These are phyloP conservation scores for Cynopterus sphinx DNA, from an alignment of 2,797 vertebrate species.

Conservation along the genomic window DNA sequence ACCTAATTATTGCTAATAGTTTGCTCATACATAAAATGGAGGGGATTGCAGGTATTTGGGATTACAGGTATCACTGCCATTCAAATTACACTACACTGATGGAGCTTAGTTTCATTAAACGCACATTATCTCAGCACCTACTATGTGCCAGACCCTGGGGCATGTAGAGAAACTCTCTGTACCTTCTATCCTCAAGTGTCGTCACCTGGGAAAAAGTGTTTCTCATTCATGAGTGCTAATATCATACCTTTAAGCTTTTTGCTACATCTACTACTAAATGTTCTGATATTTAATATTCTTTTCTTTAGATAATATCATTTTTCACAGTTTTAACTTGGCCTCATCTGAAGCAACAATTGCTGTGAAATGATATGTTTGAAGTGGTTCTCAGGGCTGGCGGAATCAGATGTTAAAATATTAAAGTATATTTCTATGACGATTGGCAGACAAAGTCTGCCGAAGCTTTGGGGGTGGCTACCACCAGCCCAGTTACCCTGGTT, in stretches of 20 bases:
- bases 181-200: neutral
- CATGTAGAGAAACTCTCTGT: too few species aligned
- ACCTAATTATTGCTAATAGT: neutral
- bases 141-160: neutral
- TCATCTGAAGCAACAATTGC: neutral
- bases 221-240: neutral
- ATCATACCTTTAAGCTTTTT: neutral
- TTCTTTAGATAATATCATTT: neutral
- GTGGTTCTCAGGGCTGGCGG: neutral
- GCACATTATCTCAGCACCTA: neutral
- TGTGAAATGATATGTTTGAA: neutral
- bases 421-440: neutral
- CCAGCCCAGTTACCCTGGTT: too few species aligned
- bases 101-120: neutral
- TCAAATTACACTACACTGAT: neutral
- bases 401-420: neutral
- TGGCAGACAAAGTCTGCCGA: neutral
- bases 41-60: neutral
- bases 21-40: neutral
- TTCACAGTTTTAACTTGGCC: neutral
- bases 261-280: neutral
- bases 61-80: neutral
- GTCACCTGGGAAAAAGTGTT: neutral
- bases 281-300: neutral
- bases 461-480: neutral